These are phyloP conservation scores for Charaxes varanes DNA, from an alignment of 1,140 invertebrate genomes.

Conservation along the genomic window DNA sequence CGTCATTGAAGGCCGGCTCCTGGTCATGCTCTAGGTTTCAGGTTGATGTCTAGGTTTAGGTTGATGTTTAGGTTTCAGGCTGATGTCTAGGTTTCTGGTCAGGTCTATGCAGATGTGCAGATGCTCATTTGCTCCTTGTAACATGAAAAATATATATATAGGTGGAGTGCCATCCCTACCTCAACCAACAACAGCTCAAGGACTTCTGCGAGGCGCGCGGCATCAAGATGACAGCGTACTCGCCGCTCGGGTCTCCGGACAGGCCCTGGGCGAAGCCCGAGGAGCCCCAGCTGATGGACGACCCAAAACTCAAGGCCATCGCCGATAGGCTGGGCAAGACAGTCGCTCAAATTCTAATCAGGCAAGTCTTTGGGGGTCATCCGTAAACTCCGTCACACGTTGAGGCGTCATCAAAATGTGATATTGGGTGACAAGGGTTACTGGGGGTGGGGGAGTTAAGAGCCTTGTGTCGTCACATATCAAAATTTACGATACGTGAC, in stretches of 20 bases:
- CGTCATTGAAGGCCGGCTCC: too few species aligned
- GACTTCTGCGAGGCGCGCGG: conserved; percentile 74
- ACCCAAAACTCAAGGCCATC: conserved; percentile 77
- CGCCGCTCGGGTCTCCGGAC: conserved; percentile 78
- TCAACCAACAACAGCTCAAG: conserved; percentile 78
- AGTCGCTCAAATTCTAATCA: conserved; percentile 80
- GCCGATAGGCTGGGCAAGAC: conserved; percentile 79
- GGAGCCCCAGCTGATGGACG: conserved; percentile 78
- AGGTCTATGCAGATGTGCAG: too few species aligned
- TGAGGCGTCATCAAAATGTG: too few species aligned
- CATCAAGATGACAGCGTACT: conserved; percentile 80
- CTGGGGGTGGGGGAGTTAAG: too few species aligned
- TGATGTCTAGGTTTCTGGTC: too few species aligned
- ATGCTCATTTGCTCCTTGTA: too few species aligned
- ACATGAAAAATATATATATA: conserved; percentile 33
- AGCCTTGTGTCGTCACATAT: background rate
- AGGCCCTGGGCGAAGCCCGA: conserved; percentile 81
- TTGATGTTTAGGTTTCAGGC: too few species aligned
- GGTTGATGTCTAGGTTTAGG: too few species aligned
- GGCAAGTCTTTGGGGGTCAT: too few species aligned
- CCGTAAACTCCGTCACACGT: too few species aligned
- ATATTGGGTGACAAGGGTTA: too few species aligned
- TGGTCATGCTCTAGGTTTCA: too few species aligned
- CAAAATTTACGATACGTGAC: background rate
- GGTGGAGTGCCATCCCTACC: conserved; percentile 83